Evolutionary conservation across 2,113 vertebrate species (phyloP).

Genomic region (Podiceps cristatus): DNA sequence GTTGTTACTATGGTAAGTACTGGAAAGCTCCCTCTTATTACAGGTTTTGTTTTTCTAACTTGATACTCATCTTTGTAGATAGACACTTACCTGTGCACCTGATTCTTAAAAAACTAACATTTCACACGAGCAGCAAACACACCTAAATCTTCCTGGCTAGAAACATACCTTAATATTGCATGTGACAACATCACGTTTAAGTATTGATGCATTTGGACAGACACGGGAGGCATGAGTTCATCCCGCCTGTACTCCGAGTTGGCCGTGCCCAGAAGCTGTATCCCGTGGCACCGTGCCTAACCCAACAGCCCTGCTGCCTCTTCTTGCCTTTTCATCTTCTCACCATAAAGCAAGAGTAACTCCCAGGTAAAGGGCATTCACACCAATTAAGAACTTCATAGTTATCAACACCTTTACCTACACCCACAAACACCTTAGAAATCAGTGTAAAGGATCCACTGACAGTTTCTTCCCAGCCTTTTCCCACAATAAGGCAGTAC

Average conservation of each 20-base stretch:
- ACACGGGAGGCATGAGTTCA: not conserved
- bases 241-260: not conserved
- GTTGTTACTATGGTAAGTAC: not conserved
- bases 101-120: not conserved
- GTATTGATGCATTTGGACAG: not conserved
- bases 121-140: not conserved
- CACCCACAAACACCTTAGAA: not conserved
- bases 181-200: not conserved
- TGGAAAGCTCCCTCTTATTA: not conserved
- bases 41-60: not conserved
- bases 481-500: not conserved
- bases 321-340: not conserved
- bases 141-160: not conserved
- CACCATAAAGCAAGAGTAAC: not conserved
- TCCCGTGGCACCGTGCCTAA: accelerated
- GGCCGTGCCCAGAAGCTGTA: not conserved
- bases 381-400: not conserved
- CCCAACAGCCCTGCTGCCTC: not conserved
- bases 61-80: not conserved
- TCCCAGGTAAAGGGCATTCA: not conserved
- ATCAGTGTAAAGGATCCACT: not conserved
- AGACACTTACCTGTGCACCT: not conserved
- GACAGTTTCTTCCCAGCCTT: not conserved
- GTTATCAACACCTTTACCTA: not conserved
- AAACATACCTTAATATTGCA: not conserved